Evolutionary conservation across 2,797 vertebrate genomes (phyloP).

Genomic region (Eptatretus atami): DNA sequence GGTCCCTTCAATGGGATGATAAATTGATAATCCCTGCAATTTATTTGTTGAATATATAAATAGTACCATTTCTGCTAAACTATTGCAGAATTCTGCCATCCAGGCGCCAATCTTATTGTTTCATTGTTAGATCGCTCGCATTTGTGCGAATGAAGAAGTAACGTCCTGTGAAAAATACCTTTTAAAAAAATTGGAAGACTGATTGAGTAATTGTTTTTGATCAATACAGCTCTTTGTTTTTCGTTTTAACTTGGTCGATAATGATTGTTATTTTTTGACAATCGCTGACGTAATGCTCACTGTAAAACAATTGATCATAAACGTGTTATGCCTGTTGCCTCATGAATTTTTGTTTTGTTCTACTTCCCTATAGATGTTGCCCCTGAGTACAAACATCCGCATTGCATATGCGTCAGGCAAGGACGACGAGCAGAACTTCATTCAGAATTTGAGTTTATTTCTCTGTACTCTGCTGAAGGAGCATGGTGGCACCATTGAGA

Average conservation of each 20-base stretch:
- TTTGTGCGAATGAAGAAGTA: too few relatives aligned
- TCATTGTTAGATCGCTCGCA: too few relatives aligned
- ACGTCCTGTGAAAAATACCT: too few relatives aligned
- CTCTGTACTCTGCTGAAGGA: conserved; percentile 95
- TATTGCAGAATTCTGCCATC: too few relatives aligned
- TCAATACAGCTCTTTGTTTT: neutral
- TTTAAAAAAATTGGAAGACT: neutral
- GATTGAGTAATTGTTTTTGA: neutral
- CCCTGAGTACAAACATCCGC: conserved; percentile 76
- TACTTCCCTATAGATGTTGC: conserved; percentile 39
- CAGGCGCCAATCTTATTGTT: too few relatives aligned
- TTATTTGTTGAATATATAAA: too few relatives aligned
- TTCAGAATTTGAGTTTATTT: conserved; percentile 89
- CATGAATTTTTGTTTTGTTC: too few relatives aligned
- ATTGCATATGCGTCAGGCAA: conserved; percentile 77
- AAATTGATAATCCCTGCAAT: too few relatives aligned
- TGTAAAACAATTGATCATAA: too few relatives aligned
- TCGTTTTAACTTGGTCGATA: neutral
- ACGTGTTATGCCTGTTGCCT: too few relatives aligned
- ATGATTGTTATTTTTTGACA: neutral
- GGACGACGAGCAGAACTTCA: conserved; percentile 93
- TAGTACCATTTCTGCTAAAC: too few relatives aligned
- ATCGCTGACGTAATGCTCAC: neutral
- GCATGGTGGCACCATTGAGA: conserved; percentile 70
- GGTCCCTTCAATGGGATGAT: too few relatives aligned